Evolutionary conservation across 2,888 invertebrate species (phyloP), one percentile per base, ranked within the genome.

Genomic region (Pseudococcus viburni): DNA sequence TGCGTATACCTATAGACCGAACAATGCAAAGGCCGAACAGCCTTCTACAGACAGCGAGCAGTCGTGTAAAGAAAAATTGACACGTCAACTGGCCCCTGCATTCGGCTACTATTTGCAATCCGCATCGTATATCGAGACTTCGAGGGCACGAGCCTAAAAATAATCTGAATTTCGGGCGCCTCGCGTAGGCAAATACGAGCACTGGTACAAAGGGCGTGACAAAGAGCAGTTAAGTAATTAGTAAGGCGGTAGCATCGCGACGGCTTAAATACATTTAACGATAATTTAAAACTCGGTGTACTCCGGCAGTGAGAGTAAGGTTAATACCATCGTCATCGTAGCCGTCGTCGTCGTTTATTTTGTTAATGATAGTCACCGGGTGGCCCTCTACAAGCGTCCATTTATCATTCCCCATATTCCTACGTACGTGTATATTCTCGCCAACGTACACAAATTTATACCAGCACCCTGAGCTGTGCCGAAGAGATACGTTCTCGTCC

Each of bases 151-250:
- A 26, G 73, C 17, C 17, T 33, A 73, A 17, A 64, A 64, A 64
- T 59, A 59, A 19, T 68, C 22, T 5, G 8, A 0, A 26, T 68
- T 68, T 68, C 26, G 68, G 68, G 15, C 51, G 51, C 12, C 51
- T 12, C n/a, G 55, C 1, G 11, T 51, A 12, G 11, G 11, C 59
- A 59, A 17, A 59, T 59, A 59, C 19, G n/a, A 59, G 15, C n/a
- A 26, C 33, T 73, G 4, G 73, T 33, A 73, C 33, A 73, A 15
- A 73, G 73, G 73, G 73, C 73, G 73, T 73, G 73, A 73, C 73
- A 73, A 73, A 73, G 73, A 73, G 73, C 73, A 73, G 73, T 73
- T 73, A 73, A 73, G 73, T 73, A 73, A 73, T 73, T 73, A 73
- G 73, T 33, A 73, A 73, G 73, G 73, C 73, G 73, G 73, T 33